phyloP scores from a whole-genome alignment of 2,888 invertebrate genomes.

The Dolichomitus sp. region DNA sequence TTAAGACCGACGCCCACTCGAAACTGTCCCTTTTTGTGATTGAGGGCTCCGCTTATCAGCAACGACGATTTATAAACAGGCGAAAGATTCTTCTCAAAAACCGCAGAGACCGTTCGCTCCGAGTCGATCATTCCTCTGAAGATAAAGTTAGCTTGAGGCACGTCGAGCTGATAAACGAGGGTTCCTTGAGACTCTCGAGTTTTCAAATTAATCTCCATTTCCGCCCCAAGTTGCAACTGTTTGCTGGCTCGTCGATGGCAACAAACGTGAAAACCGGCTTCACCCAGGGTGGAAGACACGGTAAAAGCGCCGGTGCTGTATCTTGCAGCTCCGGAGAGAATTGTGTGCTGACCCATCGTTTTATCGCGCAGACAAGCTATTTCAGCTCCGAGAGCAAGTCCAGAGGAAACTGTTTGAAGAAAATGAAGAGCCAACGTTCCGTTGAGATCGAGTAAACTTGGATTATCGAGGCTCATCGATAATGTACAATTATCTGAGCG shows the following conservation, averaged over 20 bases:
- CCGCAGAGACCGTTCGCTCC: conserved; percentile 88
- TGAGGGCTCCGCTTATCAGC: conserved; percentile 89
- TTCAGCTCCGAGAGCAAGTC: conserved; percentile 81
- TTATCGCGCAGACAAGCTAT: conserved; percentile 77
- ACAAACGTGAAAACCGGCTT: conserved; percentile 87
- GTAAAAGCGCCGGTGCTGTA: conserved; percentile 89
- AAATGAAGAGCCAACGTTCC: conserved; percentile 81
- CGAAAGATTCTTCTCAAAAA: conserved; percentile 89
- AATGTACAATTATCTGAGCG: conserved; percentile 82
- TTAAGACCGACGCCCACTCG: conserved; percentile 90
- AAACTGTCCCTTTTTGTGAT: conserved; percentile 89
- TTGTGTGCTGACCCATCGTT: conserved; percentile 74
- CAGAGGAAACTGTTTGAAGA: conserved; percentile 83
- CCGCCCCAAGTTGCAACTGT: conserved; percentile 89
- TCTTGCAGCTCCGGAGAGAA: conserved; percentile 82
- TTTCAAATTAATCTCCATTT: conserved; percentile 89
- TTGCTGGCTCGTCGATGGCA: conserved; percentile 89
- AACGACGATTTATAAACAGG: conserved; percentile 89
- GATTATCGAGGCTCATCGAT: conserved; percentile 78
- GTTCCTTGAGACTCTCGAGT: conserved; percentile 89
- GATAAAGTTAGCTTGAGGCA: conserved; percentile 89
- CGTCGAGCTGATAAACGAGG: conserved; percentile 89
- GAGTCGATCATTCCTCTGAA: conserved; percentile 89
- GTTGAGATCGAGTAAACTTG: conserved; percentile 73
- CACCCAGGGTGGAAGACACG: conserved; percentile 90